Evolutionary conservation across 2,797 vertebrate species (phyloP), one percentile per base, ranked within the genome.

Genomic region (Melanotaenia nigrans): DNA sequence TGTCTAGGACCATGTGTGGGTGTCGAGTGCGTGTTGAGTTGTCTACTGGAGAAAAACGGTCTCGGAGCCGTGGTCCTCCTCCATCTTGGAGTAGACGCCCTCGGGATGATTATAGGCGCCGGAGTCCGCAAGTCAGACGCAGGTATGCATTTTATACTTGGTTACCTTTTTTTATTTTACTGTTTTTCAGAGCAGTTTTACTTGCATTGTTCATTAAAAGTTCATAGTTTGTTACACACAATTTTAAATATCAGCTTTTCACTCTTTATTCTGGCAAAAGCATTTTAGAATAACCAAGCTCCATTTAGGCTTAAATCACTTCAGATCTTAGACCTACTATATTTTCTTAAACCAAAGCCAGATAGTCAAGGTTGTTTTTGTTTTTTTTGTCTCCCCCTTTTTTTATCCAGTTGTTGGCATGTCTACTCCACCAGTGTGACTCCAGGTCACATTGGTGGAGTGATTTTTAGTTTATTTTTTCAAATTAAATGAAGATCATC

Each of bases 11-110:
- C 1, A 94, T 99, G 20, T 99, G 97, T 77, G 98, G 98, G 67
- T 99, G 96, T 79, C 96, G 96, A 0, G 97, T 98, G 33, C 95
- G 98, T 8, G 98, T 99, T 49, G 98, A 99, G 81, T 91, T 99
- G 36, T 99, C 98, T 59, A 99, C 97, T 3, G 98, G 98, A 1
- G 97, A 99, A 85, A 99, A 97, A 55, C 95, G 98, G 45, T 97
- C 97, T 51, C 94, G 98, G 71, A 98, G 96, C 94, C 95, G 98
- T 0, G 97, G 97, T 1, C 96, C 97, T 0, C 98, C 97, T 66
- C 97, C 97, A 0, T 97, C 97, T 10, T 99, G 97, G 97, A 95
- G 94, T 84, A 93, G 98, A 51, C 96, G 97, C 8, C 96, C 97
- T 60, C 94, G 98, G 1, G 98, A 99, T 65, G 97, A 98, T 74